Base-by-base conservation (phyloP, 2,797 vertebrate genomes). In the Cossypha dichroa region DNA sequence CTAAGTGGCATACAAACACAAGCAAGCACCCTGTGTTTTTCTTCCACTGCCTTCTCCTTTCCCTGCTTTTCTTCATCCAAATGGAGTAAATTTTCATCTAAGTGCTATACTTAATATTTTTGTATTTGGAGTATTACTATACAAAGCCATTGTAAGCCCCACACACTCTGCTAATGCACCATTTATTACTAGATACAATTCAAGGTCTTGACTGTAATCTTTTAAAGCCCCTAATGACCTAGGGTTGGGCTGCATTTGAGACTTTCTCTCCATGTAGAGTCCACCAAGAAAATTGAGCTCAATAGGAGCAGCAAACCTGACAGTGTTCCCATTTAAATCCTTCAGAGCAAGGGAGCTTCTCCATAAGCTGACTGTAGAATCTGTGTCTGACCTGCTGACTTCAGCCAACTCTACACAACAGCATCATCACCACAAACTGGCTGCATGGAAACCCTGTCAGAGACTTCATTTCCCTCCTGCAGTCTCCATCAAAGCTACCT, bases 391-490 rank as follows among this genome's bases (percentile, higher is more conserved):
- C 88, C 95, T 90, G 92, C 89, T 93, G 92, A 87, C 93, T 92
- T 94, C 94, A 96, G 87, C 75, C 21, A 31, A 26, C 86, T 82
- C 84, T 48, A 70, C 40, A 33, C 86, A 84, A 86, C 78, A 76
- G 86, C 72, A 81, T 77, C 86, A 95, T 85, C 80, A 89, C 90
- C 75, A 41, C 3, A 62, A 95, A 91, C 73, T 70, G 85, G 82
- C 70, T 87, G 80, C 82, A 76, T 14, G 45, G 79, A 79, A 96
- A 72, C 93, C 89, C 91, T 96, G 82, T 83, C 62, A 94, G 92
- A 96, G 84, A 78, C 73, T 93, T 85, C 89, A 94, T 95, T 94
- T 92, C 88, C 85, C 90, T 92, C 93, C 87, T 43, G 91, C 20
- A 0, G 87, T 72, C 85, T 82, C 89, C 78, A 94, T 92, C 91